These are phyloP conservation scores for Pteronotus mesoamericanus DNA, from an alignment of 2,797 vertebrate species.

Conservation along the genomic window DNA sequence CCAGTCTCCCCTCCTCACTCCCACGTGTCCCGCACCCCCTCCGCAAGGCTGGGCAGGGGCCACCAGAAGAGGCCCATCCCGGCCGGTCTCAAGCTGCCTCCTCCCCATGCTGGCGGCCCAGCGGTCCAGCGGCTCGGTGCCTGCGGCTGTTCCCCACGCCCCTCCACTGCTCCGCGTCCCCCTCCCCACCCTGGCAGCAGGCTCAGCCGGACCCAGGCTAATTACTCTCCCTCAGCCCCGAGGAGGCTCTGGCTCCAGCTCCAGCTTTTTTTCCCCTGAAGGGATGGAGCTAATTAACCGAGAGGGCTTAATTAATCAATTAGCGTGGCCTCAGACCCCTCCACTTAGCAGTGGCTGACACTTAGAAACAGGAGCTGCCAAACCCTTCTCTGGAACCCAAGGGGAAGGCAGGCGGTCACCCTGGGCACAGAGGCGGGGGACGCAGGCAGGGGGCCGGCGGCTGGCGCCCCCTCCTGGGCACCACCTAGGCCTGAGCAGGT, in stretches of 20 bases:
- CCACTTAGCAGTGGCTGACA: conserved; percentile 57
- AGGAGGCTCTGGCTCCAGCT: conserved; percentile 50
- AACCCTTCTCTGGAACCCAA: conserved; percentile 4
- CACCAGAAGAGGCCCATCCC: neutral
- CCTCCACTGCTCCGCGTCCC: neutral
- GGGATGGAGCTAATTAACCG: conserved; percentile 73
- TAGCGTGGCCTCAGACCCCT: conserved; percentile 73
- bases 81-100: neutral
- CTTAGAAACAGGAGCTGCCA: conserved; percentile 60
- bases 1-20: neutral
- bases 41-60: neutral
- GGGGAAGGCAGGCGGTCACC: neutral
- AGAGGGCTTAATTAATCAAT: conserved; percentile 77
- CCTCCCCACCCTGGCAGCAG: conserved; percentile 3
- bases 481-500: neutral
- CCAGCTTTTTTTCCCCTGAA: conserved; percentile 52
- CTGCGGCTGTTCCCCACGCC: neutral
- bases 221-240: conserved; percentile 19
- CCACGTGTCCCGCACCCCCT: neutral
- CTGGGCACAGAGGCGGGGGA: neutral
- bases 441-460: neutral
- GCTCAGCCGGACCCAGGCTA: conserved; percentile 46
- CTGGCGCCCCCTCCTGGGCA: neutral
- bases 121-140: too few relatives aligned
- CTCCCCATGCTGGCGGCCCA: neutral